Base-by-base conservation (phyloP, 2,113 vertebrate species). In the Argyrosomus japonicus region DNA sequence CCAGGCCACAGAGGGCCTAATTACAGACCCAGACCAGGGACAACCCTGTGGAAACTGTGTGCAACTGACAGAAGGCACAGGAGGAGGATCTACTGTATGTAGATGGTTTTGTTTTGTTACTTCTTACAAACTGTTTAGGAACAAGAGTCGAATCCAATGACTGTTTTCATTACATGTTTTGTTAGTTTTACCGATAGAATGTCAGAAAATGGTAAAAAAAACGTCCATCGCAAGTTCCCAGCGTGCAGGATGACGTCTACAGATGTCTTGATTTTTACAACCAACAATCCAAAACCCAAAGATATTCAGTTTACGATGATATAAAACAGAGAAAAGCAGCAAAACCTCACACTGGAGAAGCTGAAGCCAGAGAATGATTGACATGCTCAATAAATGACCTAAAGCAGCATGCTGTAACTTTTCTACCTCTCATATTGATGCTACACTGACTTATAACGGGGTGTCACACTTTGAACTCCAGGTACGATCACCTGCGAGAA, bases 41-140 rank as follows among this genome's bases (percentile, higher is more conserved):
- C 87, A 90, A 63, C 85, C 89, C 91, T 85, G 88, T 93, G 91
- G 92, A 92, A 93, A 93, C 84, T 88, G 73, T 90, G 91, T 61
- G 87, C 91, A 86, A 91, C 83, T 75, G 84, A 87, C 86, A 68
- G 74, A 61, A 17, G 88, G 71, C 60, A 64, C n/a, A 77, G 61
- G 18, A 67, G 57, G 77, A 75, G 27, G 64, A 63, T 25, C 43
- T 25, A 43, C 53, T 68, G 50, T 19, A 10, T 11, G 76, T 25
- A 58, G 54, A 84, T 60, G 85, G 56, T 68, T 79, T 75, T 68
- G 67, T 69, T 80, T 75, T 81, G 53, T 77, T 61, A 23, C 64
- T 78, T 65, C 43, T 74, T 9, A 18, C 14, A 43, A 74, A 78
- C 67, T 23, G 54, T 40, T 45, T 4, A 21, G 27, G 21, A 61